Base-by-base conservation (phyloP, 2,888 invertebrate genomes). In the Aphodius sticticus region DNA sequence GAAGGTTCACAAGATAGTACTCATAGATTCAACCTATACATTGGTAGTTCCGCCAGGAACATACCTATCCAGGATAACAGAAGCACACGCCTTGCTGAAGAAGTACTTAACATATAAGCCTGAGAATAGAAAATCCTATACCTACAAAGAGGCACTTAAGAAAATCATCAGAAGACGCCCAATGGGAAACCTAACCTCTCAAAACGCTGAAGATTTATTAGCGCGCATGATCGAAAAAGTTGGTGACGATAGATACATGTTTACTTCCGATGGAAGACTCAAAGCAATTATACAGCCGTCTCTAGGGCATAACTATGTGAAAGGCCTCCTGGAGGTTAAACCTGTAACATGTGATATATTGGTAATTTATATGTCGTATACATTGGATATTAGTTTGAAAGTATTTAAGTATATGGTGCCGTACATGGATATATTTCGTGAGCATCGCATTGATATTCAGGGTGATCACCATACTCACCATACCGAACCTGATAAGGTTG, bases 391-490 rank as follows among this genome's bases (percentile, higher is more conserved):
- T 16, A 71, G 37, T 35, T 16, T 70, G 53, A 53, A 16, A 26
- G 69, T 77, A 37, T 75, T 75, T 69, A 69, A 36, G 35, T 15
- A 38, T 69, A 76, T 70, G 70, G 69, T 26, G 16, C 69, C 16
- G 6, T 76, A 53, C 69, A 75, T 79, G 12, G 38, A 77, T 12
- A 16, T 70, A 26, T 78, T 78, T 9, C 53, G 71, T 9, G 78
- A 78, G 69, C 35, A 76, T 75, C 36, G 26, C n/a, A 38, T 79
- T 7, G 77, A 77, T 16, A 16, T 81, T 6, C 36, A 79, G 2
- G 74, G 74, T 16, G 81, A 79, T 77, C 81, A 79, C 38, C 74
- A 78, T 77, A 75, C 70, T 2, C 81, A 79, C 69, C 77, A 78
- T 38, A 78, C 76, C 6, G n/a, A 80, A 74, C 80, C 78, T 1